Evolutionary conservation across 2,888 invertebrate species (phyloP).

Genomic region (Eristalinus sepulchralis): DNA sequence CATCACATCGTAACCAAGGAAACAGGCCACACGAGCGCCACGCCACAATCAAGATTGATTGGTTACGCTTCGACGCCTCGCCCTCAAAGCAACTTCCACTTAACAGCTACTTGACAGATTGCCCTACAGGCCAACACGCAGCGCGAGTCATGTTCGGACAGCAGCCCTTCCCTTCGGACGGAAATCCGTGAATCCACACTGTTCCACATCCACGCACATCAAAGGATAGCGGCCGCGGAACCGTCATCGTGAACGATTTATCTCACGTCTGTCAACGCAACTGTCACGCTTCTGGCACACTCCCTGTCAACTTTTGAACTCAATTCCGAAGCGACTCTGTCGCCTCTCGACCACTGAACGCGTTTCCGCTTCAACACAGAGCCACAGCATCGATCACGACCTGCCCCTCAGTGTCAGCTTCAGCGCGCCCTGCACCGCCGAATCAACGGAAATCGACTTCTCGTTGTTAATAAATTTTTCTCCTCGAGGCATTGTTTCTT

Average conservation of each 20-base stretch:
- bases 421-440: conserved; percentile 21
- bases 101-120: not conserved
- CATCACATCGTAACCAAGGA: not conserved
- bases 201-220: not conserved
- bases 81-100: not conserved
- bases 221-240: not conserved
- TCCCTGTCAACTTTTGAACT: not conserved
- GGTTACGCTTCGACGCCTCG: not conserved
- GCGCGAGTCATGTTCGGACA: not conserved
- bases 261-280: not conserved
- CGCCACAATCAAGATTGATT: not conserved
- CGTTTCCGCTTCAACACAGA: not conserved
- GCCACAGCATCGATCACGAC: conserved; percentile 27
- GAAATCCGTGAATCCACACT: not conserved
- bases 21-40: not conserved
- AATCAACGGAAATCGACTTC: conserved; percentile 50
- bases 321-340: not conserved
- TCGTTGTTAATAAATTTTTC: conserved; percentile 47
- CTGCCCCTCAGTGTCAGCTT: conserved; percentile 30
- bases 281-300: not conserved
- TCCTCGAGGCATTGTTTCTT: conserved; percentile 2
- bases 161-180: not conserved
- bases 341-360: not conserved
- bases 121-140: not conserved
- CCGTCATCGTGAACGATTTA: not conserved